A percentile compares a stretch with the other conserved stretches of the same genome.
Evolutionary conservation across 1,140 invertebrate species (phyloP).

Genomic region (Drosophila nebulosa): DNA sequence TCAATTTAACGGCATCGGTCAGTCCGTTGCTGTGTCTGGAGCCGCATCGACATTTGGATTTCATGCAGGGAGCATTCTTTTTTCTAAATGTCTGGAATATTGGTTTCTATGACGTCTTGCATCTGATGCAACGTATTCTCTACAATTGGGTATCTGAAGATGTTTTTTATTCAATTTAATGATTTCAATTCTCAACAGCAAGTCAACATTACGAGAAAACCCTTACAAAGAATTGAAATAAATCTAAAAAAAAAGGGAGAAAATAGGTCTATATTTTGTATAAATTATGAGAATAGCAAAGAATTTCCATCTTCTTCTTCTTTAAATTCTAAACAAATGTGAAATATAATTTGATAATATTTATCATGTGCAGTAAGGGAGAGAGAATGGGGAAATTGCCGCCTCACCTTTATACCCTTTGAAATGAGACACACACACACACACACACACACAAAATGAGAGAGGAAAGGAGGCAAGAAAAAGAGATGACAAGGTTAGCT

Average conservation of each 20-base stretch:
- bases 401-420: not conserved
- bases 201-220: no score
- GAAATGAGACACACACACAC: not conserved
- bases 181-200: no score
- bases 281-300: no score
- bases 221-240: no score
- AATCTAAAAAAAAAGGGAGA: no score
- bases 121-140: conserved; percentile 25
- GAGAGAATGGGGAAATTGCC: not conserved
- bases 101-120: conserved; percentile 17
- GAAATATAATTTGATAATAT: not conserved
- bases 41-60: conserved; percentile 39
- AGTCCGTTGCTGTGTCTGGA: conserved; percentile 29
- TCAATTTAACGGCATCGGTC: conserved; percentile 31
- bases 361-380: not conserved
- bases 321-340: not conserved
- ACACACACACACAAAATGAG: no score
- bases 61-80: conserved; percentile 78
- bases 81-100: conserved; percentile 19
- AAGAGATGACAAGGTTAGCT: not conserved
- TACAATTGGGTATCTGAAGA: conserved; percentile 20
- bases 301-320: no score
- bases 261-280: no score
- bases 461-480: not conserved
- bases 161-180: not conserved